Base-by-base conservation (phyloP, 2,797 vertebrate species). In the Pangasius macronema region DNA sequence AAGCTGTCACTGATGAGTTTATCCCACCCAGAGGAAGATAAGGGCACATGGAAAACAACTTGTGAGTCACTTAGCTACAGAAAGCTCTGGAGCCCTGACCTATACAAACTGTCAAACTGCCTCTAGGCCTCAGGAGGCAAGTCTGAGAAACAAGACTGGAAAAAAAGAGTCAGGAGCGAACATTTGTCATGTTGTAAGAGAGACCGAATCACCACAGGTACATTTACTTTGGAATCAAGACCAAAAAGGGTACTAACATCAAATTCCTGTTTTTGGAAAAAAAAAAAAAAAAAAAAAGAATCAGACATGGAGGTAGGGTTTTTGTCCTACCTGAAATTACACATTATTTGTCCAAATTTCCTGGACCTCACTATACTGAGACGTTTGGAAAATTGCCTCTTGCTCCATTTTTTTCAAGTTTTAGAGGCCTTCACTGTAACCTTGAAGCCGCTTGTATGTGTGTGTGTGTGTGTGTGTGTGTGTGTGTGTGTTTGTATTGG, bases 91-190 rank as follows among this genome's bases (percentile, higher is more conserved):
- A 87, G 88, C 39, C 55, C 73, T 84, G 84, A 86, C 84, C 88
- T 65, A 85, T 76, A 85, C 90, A 88, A 81, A 86, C 91, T 84
- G 85, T 90, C 87, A 89, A 79, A 86, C 88, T 90, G 88, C 87
- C 75, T 84, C 22, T 36, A 67, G 63, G 88, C 70, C 90, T 59
- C 72, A 82, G 73, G 82, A 88, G 86, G 77, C 39, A 77, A 83
- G 85, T 30, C 57, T 82, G 72, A 82, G 82, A 36, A 46, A 65
- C 84, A 86, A 84, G 85, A 83, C 80, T 85, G n/a, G 59, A 13
- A 33, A 83, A 85, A 86, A 84, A 39, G 88, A 86, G 6, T 49
- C 57, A 9, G n/a, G 36, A 82, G 36, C 46, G 33, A 59, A 61
- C 57, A 61, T 61, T 39, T 42, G 36, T 61, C 79, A 61, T 61